Conservation (phyloP, 1,140 invertebrate species). For the Drosophila kurseongensis region DNA sequence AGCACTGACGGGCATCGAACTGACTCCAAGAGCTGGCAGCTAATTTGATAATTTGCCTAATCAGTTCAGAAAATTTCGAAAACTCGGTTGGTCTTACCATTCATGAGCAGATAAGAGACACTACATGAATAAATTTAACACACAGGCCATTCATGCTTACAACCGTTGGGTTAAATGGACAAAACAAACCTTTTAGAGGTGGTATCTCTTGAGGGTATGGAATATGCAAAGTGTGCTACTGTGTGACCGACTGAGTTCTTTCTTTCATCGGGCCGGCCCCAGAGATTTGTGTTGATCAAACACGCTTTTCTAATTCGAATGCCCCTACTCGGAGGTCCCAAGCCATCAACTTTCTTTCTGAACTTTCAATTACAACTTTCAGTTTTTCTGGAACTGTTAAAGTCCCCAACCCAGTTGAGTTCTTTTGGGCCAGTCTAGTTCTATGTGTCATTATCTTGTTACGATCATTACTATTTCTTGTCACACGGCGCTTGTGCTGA, state of each 20-base stretch:
- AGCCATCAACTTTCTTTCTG: conserved; percentile 64
- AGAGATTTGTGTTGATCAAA: conserved; percentile 51
- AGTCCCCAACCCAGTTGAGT: conserved; percentile 10
- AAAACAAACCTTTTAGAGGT: conserved; percentile 49
- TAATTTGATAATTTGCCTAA: conserved; percentile 74
- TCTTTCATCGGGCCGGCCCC: conserved; percentile 18
- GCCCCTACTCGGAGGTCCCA: conserved; percentile 44
- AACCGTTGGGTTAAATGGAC: conserved; percentile 73
- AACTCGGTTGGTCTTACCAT: conserved; percentile 18
- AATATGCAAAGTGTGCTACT: conserved; percentile 63
- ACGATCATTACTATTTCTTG: conserved; percentile 31
- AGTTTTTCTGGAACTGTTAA: conserved; percentile 50
- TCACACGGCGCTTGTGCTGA: conserved; percentile 33
- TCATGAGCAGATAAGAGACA: conserved; percentile 36
- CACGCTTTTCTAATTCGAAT: conserved; percentile 61
- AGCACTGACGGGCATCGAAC: conserved; percentile 31
- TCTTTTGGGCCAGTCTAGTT: conserved; percentile 32
- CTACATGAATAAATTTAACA: conserved; percentile 68
- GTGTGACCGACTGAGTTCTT: conserved; percentile 47
- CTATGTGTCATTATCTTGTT: conserved; percentile 41
- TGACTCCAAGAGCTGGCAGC: conserved; percentile 30
- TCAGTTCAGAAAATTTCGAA: conserved; percentile 49
- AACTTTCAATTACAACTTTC: conserved; percentile 79
- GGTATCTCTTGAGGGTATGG: conserved; percentile 37
- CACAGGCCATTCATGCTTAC: conserved; percentile 42